These are phyloP conservation scores for Artibeus lituratus DNA, from an alignment of 2,797 vertebrate species.

Conservation along the genomic window DNA sequence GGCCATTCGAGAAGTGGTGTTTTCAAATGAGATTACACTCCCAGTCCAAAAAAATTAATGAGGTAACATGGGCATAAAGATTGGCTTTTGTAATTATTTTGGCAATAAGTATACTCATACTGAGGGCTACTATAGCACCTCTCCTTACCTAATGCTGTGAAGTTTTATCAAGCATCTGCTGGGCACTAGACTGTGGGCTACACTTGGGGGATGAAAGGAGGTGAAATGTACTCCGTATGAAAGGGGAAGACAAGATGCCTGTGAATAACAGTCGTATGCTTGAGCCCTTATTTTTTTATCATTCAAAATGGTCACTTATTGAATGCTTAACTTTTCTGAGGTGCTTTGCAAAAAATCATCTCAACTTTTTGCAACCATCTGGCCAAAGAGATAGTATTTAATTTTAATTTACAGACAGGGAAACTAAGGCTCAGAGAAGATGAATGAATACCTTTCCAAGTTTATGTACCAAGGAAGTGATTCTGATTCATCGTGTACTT, in stretches of 20 bases:
- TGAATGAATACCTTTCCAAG: background rate
- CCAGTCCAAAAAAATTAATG: background rate
- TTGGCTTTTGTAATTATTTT: conserved; percentile 7
- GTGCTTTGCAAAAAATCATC: background rate
- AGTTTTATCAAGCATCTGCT: conserved; percentile 1
- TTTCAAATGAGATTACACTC: background rate
- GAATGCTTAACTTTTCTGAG: background rate
- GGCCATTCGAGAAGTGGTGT: background rate
- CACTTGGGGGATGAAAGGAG: background rate
- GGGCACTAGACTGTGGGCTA: background rate
- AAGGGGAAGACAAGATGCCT: background rate
- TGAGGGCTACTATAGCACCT: background rate
- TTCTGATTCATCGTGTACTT: background rate
- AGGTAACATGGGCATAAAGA: background rate
- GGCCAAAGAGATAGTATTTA: background rate
- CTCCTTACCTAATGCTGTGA: conserved; percentile 5
- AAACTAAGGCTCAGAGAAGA: background rate
- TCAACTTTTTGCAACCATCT: background rate
- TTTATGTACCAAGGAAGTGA: background rate
- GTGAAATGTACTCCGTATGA: background rate
- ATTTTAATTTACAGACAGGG: background rate
- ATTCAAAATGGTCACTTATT: background rate
- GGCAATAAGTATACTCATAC: background rate
- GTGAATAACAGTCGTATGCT: background rate
- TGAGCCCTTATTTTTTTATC: background rate